These are phyloP conservation scores for Patella ulyssiponensis DNA, from an alignment of 2,888 invertebrate genomes.

Conservation along the genomic window DNA sequence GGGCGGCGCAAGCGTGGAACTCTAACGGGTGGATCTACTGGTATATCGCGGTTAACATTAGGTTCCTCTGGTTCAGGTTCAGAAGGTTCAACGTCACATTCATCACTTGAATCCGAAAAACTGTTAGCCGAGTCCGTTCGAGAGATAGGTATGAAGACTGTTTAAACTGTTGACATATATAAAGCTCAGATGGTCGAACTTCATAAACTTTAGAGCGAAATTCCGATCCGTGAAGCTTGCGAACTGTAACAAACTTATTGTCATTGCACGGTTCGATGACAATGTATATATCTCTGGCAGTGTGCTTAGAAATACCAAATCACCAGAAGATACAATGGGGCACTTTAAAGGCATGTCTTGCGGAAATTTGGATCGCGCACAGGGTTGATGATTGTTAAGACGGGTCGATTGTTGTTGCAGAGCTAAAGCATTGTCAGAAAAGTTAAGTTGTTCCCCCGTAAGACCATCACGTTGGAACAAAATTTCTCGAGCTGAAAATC, in stretches of 20 bases:
- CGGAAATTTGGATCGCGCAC: neutral
- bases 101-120: too few species aligned
- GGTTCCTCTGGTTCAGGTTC: too few species aligned
- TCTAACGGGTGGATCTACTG: neutral
- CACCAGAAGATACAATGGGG: neutral
- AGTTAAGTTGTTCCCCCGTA: neutral
- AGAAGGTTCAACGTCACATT: too few species aligned
- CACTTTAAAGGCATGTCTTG: neutral
- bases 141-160: too few species aligned
- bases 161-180: too few species aligned
- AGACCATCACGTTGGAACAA: neutral
- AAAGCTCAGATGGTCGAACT: neutral
- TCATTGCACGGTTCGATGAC: neutral
- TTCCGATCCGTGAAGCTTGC: neutral
- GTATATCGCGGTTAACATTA: too few species aligned
- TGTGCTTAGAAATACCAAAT: too few species aligned
- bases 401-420: neutral
- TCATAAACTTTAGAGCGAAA: neutral
- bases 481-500: neutral
- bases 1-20: neutral
- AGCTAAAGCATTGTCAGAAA: neutral
- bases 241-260: neutral
- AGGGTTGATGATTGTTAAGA: neutral
- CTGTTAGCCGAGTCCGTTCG: too few species aligned
- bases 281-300: slow-evolving; percentile 3